Evolutionary conservation across 2,797 vertebrate species (phyloP).

Genomic region (Danionella dracula): DNA sequence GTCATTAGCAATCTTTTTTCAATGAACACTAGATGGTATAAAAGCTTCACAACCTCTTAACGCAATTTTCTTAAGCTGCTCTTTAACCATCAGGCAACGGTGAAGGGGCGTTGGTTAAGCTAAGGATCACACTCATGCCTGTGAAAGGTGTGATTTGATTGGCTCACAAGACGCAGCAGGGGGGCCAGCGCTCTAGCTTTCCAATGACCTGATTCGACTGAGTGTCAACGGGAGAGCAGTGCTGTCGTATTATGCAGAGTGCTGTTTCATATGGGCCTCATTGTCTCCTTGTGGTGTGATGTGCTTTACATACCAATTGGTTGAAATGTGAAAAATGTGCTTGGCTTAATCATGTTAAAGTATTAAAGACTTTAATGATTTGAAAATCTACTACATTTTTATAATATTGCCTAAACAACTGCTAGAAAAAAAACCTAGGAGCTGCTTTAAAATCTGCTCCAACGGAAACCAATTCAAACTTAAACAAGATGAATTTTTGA

Average conservation of each 20-base stretch:
- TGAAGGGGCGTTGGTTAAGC: conserved; percentile 56
- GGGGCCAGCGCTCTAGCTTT: conserved; percentile 53
- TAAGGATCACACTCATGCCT: conserved; percentile 60
- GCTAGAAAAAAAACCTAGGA: not conserved
- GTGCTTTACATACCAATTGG: conserved; percentile 69
- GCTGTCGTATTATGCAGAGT: conserved; percentile 59
- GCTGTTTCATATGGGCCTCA: conserved; percentile 56
- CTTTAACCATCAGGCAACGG: conserved; percentile 53
- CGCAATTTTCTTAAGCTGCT: conserved; percentile 63
- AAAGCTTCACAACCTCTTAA: conserved; percentile 53
- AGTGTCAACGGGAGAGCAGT: conserved; percentile 57
- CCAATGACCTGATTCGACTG: conserved; percentile 47
- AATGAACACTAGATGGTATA: conserved; percentile 48
- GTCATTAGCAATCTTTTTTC: conserved; percentile 49
- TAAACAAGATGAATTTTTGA: too few relatives aligned
- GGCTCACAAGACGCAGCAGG: conserved; percentile 54
- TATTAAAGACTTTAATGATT: conserved; percentile 11
- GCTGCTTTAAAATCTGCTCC: not conserved
- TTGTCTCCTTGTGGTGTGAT: conserved; percentile 56
- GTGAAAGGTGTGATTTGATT: conserved; percentile 56
- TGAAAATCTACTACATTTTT: conserved; percentile 18
- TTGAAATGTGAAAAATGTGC: conserved; percentile 32
- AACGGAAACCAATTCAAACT: not conserved
- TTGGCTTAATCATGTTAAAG: conserved; percentile 13
- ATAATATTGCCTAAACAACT: not conserved